Conservation (phyloP, 2,113 vertebrate genomes). For the Candoia aspera region DNA sequence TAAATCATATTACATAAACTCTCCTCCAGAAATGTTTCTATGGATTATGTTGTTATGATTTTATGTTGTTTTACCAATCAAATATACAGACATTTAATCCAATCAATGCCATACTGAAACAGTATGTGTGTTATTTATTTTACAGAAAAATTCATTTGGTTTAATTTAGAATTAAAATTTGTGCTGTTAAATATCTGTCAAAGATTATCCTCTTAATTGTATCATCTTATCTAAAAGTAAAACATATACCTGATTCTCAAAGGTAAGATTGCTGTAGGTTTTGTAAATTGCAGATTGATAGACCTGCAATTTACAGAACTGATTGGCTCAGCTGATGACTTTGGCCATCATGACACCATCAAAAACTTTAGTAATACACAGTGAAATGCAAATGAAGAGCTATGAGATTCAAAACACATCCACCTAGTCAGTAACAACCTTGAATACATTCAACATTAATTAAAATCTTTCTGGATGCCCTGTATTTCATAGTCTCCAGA, state of each 20-base stretch:
- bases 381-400: slow-evolving; percentile 62
- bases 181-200: background rate
- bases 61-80: no score
- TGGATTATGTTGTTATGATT: no score
- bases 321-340: slow-evolving; percentile 61
- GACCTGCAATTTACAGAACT: slow-evolving; percentile 42
- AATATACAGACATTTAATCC: background rate
- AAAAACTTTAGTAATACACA: slow-evolving; percentile 13
- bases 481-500: slow-evolving; percentile 22
- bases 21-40: no score
- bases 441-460: slow-evolving; percentile 45
- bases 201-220: background rate
- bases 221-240: slow-evolving; percentile 8
- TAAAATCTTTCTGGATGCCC: background rate
- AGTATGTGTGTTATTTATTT: background rate
- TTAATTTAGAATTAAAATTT: background rate
- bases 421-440: slow-evolving; percentile 46
- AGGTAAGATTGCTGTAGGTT: slow-evolving; percentile 40
- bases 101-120: background rate
- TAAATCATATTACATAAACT: no score
- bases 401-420: slow-evolving; percentile 49
- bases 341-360: slow-evolving; percentile 50
- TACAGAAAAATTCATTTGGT: background rate
- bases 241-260: slow-evolving; percentile 19
- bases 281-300: slow-evolving; percentile 53